Evolutionary conservation across 2,888 invertebrate genomes (phyloP).

Genomic region (Microctonus hyperodae): DNA sequence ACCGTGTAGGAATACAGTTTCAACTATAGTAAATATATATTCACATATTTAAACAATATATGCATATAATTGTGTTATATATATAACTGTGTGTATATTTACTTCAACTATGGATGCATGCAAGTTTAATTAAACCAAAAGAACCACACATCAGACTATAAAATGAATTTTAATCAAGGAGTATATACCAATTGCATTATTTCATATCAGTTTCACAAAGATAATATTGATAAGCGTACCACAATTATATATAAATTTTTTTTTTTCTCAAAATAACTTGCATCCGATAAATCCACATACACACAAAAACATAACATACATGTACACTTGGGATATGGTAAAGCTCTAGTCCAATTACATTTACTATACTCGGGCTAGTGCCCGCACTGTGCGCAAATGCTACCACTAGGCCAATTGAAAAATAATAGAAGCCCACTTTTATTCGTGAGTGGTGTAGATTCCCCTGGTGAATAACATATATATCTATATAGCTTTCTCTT

Average conservation of each 20-base stretch:
- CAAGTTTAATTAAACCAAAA: slow-evolving; percentile 53
- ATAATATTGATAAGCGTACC: neutral
- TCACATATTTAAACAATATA: neutral
- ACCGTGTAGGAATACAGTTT: neutral
- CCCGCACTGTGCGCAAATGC: slow-evolving; percentile 44
- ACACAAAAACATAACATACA: neutral
- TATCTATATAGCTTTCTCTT: neutral
- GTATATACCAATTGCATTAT: slow-evolving; percentile 1
- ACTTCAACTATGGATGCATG: slow-evolving; percentile 31
- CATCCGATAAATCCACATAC: too few relatives aligned
- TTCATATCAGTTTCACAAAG: neutral
- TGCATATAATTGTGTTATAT: neutral
- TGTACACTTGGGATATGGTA: slow-evolving; percentile 29
- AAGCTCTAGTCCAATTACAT: slow-evolving; percentile 60
- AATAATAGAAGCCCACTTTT: slow-evolving; percentile 57
- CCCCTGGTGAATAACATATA: slow-evolving; percentile 38
- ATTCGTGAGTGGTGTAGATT: slow-evolving; percentile 41
- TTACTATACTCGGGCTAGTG: slow-evolving; percentile 45
- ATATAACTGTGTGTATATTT: too few relatives aligned
- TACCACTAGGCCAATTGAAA: slow-evolving; percentile 57
- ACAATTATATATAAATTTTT: neutral
- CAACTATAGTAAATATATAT: neutral
- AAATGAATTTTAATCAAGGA: slow-evolving; percentile 8
- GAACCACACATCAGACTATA: neutral
- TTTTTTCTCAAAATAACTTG: neutral